Percentiles rank a stretch among this genome's conserved stretches.
Evolutionary conservation across 2,113 vertebrate genomes (phyloP).

Genomic region (Pseudopipra pipra): DNA sequence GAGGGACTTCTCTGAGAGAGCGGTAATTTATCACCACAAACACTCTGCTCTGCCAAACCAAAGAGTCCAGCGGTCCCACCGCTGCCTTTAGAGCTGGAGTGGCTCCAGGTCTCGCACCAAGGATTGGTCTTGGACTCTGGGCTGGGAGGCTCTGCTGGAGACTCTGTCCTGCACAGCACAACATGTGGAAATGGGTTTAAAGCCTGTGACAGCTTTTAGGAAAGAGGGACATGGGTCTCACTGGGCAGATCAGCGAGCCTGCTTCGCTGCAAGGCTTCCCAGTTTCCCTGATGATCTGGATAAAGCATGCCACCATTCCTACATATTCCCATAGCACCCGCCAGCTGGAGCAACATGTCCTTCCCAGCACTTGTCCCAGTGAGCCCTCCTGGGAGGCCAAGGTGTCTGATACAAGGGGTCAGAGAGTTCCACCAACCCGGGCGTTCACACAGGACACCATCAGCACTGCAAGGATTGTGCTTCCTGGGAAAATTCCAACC

Average conservation of each 20-base stretch:
- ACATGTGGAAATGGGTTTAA: neutral
- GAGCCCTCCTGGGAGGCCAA: neutral
- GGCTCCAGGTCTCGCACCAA: neutral
- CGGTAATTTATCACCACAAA: neutral
- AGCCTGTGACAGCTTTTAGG: neutral
- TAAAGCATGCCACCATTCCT: neutral
- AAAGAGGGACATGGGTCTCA: neutral
- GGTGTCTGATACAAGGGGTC: fast-evolving
- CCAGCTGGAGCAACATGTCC: neutral
- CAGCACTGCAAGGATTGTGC: fast-evolving
- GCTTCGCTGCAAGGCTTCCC: neutral
- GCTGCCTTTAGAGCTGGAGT: neutral
- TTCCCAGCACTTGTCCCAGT: neutral
- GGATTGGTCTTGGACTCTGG: neutral
- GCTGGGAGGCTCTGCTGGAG: neutral
- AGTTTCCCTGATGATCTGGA: neutral
- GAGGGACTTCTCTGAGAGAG: neutral
- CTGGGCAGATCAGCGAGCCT: neutral
- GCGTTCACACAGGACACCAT: neutral
- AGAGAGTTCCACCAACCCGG: neutral
- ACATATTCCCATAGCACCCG: fast-evolving
- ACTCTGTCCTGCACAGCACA: fast-evolving
- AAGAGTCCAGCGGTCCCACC: neutral
- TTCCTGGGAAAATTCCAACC: neutral
- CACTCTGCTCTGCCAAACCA: neutral